A percentile compares a stretch with the other conserved stretches of the same genome.
phyloP scores from a whole-genome alignment of 2,113 vertebrate genomes.

The Planiliza haematocheilus region DNA sequence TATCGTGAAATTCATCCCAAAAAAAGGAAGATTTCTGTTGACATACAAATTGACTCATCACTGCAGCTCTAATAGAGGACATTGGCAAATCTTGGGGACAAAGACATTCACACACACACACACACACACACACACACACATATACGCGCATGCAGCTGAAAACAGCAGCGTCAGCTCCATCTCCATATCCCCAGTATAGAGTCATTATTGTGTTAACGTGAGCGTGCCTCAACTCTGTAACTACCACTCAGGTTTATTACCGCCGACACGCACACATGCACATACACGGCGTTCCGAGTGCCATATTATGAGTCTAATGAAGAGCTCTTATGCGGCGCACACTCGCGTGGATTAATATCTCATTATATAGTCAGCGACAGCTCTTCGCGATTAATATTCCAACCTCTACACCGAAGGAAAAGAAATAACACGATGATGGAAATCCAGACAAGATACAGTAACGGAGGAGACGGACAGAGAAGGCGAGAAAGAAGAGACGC shows the following conservation, averaged over 20 bases:
- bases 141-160: slow-evolving; percentile 9
- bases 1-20: too few species aligned
- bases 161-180: slow-evolving; percentile 55
- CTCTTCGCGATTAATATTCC: slow-evolving; percentile 56
- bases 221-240: slow-evolving; percentile 56
- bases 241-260: slow-evolving; percentile 55
- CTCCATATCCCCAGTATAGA: slow-evolving; percentile 50
- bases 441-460: slow-evolving; percentile 13
- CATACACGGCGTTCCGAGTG: slow-evolving; percentile 8
- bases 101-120: slow-evolving; percentile 3
- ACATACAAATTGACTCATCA: background rate
- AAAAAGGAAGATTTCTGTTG: too few species aligned
- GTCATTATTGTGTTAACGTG: slow-evolving; percentile 62
- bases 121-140: slow-evolving; percentile 12
- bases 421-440: slow-evolving; percentile 17
- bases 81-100: background rate
- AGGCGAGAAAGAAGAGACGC: background rate
- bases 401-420: background rate
- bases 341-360: slow-evolving; percentile 69
- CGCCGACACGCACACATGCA: background rate
- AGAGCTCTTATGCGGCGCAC: slow-evolving; percentile 68
- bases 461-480: slow-evolving; percentile 23
- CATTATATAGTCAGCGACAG: slow-evolving; percentile 65
- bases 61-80: background rate
- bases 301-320: slow-evolving; percentile 70